These are phyloP conservation scores for Pseudomyrmex flavicornis DNA, from an alignment of 1,140 invertebrate genomes.

Conservation along the genomic window DNA sequence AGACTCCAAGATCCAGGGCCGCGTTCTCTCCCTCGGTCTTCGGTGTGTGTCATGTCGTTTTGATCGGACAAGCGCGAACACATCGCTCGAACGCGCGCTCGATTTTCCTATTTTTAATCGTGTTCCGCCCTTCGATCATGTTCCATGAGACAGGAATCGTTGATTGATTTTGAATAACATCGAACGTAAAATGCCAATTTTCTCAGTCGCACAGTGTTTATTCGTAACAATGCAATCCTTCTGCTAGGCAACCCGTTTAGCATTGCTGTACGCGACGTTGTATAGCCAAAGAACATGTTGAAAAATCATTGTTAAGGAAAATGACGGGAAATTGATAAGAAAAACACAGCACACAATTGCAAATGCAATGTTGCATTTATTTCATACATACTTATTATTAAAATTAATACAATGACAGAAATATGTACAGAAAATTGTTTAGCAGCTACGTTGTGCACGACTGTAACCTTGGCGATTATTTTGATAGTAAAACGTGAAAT, in stretches of 20 bases:
- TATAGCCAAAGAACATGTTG: too few relatives aligned
- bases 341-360: conserved; percentile 36
- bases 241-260: conserved; percentile 31
- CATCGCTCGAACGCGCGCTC: conserved; percentile 16
- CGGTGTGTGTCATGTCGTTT: conserved; percentile 5
- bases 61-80: conserved; percentile 15
- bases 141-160: conserved; percentile 17
- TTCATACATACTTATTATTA: conserved; percentile 76
- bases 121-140: conserved; percentile 12
- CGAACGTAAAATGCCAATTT: conserved; percentile 3
- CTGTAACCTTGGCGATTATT: conserved; percentile 72
- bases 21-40: background rate
- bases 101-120: conserved; percentile 9
- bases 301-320: conserved; percentile 31
- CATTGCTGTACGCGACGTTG: background rate
- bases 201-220: background rate
- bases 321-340: background rate
- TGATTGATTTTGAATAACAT: conserved; percentile 58
- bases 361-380: conserved; percentile 78
- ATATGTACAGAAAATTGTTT: conserved; percentile 78
- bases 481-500: conserved; percentile 73
- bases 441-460: conserved; percentile 70
- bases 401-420: conserved; percentile 82
- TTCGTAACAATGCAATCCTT: background rate
- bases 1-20: conserved; percentile 33